These are phyloP conservation scores for Stenotaenia linearis DNA, from an alignment of 2,888 invertebrate species.

Conservation along the genomic window DNA sequence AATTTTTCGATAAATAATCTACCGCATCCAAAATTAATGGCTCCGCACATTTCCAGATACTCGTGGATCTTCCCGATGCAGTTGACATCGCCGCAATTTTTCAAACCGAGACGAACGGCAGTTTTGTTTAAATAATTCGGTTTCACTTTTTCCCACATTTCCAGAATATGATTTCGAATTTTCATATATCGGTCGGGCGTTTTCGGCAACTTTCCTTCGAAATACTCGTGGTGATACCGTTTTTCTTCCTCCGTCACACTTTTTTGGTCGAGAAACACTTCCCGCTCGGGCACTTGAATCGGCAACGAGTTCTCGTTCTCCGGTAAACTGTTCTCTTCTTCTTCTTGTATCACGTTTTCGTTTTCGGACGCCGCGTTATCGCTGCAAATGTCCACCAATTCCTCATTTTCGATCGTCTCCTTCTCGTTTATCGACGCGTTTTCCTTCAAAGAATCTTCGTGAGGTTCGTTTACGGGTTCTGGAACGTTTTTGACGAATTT, in stretches of 20 bases:
- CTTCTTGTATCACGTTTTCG: constrained; percentile 13
- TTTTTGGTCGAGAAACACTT: constrained; percentile 44
- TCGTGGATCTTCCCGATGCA: constrained; percentile 57
- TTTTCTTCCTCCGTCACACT: constrained; percentile 54
- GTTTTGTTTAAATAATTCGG: constrained; percentile 58
- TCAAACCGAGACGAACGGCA: constrained; percentile 54
- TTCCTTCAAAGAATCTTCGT: constrained; percentile 36
- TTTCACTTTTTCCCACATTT: constrained; percentile 53
- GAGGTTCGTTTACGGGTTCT: no score
- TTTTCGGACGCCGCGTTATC: constrained; percentile 37
- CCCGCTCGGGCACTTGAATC: background rate
- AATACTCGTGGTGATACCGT: constrained; percentile 55
- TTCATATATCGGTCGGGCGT: constrained; percentile 56
- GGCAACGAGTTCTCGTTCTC: background rate
- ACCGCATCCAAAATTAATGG: constrained; percentile 60
- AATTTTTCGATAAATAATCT: constrained; percentile 33
- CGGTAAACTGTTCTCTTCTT: background rate
- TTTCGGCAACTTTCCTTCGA: constrained; percentile 54
- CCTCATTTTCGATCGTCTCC: constrained; percentile 43
- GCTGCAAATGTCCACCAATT: constrained; percentile 41
- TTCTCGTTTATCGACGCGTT: no score
- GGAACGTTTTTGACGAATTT: background rate
- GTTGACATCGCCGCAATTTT: constrained; percentile 60
- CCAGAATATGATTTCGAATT: constrained; percentile 57
- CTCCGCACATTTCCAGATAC: constrained; percentile 58